Conservation (phyloP, 2,113 vertebrate genomes). For the Dermatemys mawii region DNA sequence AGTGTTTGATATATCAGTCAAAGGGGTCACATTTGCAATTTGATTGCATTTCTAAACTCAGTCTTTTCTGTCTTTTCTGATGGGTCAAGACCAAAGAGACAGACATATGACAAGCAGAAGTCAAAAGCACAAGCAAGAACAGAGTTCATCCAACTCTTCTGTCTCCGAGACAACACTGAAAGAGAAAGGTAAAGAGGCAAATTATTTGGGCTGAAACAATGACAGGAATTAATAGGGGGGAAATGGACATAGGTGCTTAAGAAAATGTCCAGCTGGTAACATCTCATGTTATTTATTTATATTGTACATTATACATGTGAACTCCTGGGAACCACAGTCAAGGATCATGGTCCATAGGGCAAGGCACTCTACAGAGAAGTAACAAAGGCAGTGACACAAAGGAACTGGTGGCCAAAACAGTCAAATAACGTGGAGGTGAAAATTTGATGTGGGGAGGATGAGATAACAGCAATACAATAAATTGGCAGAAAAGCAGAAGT, state of each 20-base stretch:
- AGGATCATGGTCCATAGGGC: neutral
- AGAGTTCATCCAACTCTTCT: neutral
- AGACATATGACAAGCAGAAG: neutral
- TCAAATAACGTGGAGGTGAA: neutral
- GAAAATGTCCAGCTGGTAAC: neutral
- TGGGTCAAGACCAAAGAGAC: slow-evolving; percentile 28
- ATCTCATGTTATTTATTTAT: neutral
- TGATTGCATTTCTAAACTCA: neutral
- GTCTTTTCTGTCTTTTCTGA: neutral
- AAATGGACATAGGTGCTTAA: neutral
- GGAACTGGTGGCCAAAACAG: neutral
- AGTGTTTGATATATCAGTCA: neutral
- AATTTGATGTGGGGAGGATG: neutral
- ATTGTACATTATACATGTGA: neutral
- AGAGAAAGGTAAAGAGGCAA: slow-evolving; percentile 57
- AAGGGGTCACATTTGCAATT: neutral
- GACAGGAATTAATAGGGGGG: neutral
- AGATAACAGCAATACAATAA: neutral
- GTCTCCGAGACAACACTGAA: neutral
- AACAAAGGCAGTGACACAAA: neutral
- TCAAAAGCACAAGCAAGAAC: neutral
- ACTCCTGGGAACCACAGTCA: no score
- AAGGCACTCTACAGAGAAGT: neutral
- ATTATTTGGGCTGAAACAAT: fast-evolving
- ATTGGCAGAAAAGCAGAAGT: neutral